Evolutionary conservation across 2,888 invertebrate genomes (phyloP).

Genomic region (Drosophila subsilvestris): DNA sequence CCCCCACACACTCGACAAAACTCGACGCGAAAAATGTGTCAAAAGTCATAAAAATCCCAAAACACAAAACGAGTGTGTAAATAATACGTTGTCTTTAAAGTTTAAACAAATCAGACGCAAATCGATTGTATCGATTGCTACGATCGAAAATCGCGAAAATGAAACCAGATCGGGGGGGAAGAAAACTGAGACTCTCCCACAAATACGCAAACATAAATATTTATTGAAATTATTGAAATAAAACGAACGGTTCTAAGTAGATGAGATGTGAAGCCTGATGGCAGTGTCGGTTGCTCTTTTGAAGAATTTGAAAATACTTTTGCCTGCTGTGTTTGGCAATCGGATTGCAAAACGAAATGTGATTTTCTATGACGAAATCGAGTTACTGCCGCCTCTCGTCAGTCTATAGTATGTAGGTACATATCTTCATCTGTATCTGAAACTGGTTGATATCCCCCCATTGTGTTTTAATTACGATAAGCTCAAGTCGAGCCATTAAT

Average conservation of each 20-base stretch:
- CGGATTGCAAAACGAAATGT: constrained; percentile 10
- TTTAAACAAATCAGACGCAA: not conserved
- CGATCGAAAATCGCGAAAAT: not conserved
- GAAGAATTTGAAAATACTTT: constrained; percentile 1
- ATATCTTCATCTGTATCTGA: constrained; percentile 31
- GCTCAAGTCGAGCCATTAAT: constrained; percentile 50
- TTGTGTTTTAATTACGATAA: constrained; percentile 48
- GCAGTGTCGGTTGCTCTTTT: constrained; percentile 18
- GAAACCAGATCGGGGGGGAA: constrained; percentile 16
- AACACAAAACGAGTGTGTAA: constrained; percentile 33
- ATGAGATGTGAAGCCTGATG: constrained; percentile 3
- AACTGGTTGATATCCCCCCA: constrained; percentile 39
- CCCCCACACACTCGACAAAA: constrained; percentile 44
- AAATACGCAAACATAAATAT: constrained; percentile 23
- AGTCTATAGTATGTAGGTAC: not conserved
- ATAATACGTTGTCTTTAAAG: constrained; percentile 29
- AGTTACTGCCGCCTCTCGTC: constrained; percentile 12
- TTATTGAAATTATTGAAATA: constrained; percentile 21
- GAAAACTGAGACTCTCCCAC: constrained; percentile 2
- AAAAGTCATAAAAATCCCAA: constrained; percentile 21
- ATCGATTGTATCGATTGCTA: constrained; percentile 21
- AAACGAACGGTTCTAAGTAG: constrained; percentile 17
- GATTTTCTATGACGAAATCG: constrained; percentile 11
- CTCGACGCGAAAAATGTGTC: constrained; percentile 25
- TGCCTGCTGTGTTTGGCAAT: constrained; percentile 3